Evolutionary conservation across 2,113 vertebrate species (phyloP).

Genomic region (Balaenoptera acutorostrata): DNA sequence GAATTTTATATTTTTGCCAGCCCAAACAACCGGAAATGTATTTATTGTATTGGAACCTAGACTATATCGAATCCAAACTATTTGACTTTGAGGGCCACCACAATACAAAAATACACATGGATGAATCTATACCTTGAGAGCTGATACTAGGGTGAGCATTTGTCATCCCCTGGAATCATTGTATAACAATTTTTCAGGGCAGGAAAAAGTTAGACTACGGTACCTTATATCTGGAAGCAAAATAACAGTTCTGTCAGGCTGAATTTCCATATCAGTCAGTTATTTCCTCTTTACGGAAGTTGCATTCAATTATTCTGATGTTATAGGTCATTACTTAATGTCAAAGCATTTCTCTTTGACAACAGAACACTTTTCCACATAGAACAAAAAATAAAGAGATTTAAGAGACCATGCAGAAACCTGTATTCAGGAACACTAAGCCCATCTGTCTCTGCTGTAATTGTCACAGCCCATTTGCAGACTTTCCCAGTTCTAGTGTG

Average conservation of each 20-base stretch:
- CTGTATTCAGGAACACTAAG: not conserved
- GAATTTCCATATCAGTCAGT: constrained; percentile 37
- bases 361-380: constrained; percentile 24
- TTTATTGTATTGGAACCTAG: not conserved
- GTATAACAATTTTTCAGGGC: not conserved
- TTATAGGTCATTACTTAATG: constrained; percentile 39
- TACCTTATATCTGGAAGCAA: not conserved
- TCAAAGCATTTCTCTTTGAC: constrained; percentile 56
- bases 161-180: constrained; percentile 35
- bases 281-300: constrained; percentile 34
- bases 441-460: not conserved
- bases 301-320: constrained; percentile 36
- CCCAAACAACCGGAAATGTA: not conserved
- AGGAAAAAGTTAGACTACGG: not conserved
- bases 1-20: not conserved
- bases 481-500: constrained; percentile 4
- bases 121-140: constrained; percentile 26
- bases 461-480: constrained; percentile 42
- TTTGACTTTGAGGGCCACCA: constrained; percentile 1
- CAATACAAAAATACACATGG: constrained; percentile 3
- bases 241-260: constrained; percentile 31
- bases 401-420: not conserved
- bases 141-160: constrained; percentile 60
- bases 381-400: constrained; percentile 35
- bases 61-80: not conserved